phyloP scores from a whole-genome alignment of 2,888 invertebrate genomes.

The Onchidella celtica region DNA sequence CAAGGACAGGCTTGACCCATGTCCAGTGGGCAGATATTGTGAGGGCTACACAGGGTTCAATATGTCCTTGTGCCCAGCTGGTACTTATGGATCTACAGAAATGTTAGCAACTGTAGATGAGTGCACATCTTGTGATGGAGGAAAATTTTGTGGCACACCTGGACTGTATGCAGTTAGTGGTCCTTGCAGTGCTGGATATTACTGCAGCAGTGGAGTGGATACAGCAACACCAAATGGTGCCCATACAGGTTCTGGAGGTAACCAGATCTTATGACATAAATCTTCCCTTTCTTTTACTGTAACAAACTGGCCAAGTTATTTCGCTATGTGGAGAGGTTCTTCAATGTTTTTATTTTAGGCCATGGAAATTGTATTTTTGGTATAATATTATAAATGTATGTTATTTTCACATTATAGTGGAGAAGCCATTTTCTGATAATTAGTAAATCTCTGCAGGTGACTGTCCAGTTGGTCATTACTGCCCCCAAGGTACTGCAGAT shows the following conservation, averaged over 20 bases:
- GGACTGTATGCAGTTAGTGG: constrained; percentile 65
- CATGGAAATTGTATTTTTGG: too few species aligned
- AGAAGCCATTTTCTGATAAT: too few species aligned
- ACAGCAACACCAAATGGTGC: constrained; percentile 69
- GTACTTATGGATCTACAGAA: constrained; percentile 72
- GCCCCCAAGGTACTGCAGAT: constrained; percentile 71
- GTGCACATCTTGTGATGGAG: constrained; percentile 71
- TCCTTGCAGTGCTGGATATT: constrained; percentile 69
- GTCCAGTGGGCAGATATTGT: constrained; percentile 75
- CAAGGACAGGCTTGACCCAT: constrained; percentile 71
- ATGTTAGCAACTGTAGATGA: constrained; percentile 62
- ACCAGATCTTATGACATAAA: too few species aligned
- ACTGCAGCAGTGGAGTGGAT: constrained; percentile 70
- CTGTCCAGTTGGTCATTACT: constrained; percentile 74
- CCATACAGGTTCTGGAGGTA: constrained; percentile 77
- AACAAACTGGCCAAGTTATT: too few species aligned
- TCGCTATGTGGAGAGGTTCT: too few species aligned
- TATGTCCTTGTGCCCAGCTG: constrained; percentile 71
- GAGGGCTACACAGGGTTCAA: constrained; percentile 74
- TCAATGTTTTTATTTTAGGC: too few species aligned
- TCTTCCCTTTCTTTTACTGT: too few species aligned
- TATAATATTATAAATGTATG: too few species aligned
- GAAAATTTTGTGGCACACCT: constrained; percentile 67
- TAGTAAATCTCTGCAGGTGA: too few species aligned
- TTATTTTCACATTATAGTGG: too few species aligned